These are phyloP conservation scores for Crenuchus spilurus DNA, from an alignment of 2,797 vertebrate genomes.

Conservation along the genomic window DNA sequence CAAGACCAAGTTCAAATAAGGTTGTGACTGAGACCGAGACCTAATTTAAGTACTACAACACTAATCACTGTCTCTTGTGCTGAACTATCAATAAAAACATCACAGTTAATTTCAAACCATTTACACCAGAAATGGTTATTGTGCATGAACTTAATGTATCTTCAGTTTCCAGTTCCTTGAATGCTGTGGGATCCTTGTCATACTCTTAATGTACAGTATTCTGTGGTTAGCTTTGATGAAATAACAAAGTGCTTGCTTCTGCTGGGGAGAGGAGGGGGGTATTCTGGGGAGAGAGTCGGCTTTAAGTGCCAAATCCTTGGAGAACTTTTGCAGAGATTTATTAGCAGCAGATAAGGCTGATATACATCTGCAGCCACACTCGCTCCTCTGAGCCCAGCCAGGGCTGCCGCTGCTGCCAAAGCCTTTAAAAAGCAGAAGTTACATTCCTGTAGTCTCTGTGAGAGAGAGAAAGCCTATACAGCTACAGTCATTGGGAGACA, in stretches of 20 bases:
- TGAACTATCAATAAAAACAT: too few species aligned
- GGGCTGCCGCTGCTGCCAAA: slow-evolving; percentile 64
- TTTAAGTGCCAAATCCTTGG: slow-evolving; percentile 60
- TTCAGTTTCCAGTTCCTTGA: too few species aligned
- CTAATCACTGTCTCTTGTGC: neutral
- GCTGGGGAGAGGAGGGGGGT: neutral
- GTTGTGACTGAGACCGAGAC: too few species aligned
- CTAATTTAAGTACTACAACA: too few species aligned
- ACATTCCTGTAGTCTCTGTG: slow-evolving; percentile 69
- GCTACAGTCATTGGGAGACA: slow-evolving; percentile 17
- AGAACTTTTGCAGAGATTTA: slow-evolving; percentile 68
- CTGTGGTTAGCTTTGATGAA: slow-evolving; percentile 46
- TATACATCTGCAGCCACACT: slow-evolving; percentile 71
- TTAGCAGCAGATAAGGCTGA: slow-evolving; percentile 71
- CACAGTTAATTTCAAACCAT: neutral
- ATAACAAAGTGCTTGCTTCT: slow-evolving; percentile 23
- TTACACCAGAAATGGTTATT: neutral
- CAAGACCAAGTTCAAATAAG: too few species aligned
- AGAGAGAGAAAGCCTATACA: slow-evolving; percentile 21
- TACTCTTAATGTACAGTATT: slow-evolving; percentile 4
- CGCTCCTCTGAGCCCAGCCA: slow-evolving; percentile 59
- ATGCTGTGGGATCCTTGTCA: slow-evolving; percentile 7
- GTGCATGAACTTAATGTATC: too few species aligned
- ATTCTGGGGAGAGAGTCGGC: slow-evolving; percentile 12
- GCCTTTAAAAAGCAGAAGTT: slow-evolving; percentile 64